These are phyloP conservation scores for Aurelia aurita complex sp. Pacific DNA, from an alignment of 30 jellyfish, hydroid and myxozoan genomes.

Conservation along the genomic window DNA sequence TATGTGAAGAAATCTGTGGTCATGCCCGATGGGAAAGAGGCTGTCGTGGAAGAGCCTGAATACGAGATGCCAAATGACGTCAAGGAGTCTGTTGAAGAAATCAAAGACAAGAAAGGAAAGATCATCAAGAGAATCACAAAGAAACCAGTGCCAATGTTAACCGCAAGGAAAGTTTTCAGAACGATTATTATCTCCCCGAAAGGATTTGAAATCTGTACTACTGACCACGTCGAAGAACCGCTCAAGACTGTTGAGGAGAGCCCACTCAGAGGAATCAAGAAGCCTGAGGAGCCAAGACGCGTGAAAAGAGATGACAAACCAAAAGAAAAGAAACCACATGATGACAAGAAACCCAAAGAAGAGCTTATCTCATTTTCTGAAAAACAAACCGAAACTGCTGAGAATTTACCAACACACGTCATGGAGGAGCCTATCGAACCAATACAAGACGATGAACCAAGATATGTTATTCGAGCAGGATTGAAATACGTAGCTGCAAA, in stretches of 20 bases:
- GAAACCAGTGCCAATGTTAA: conserved; percentile 69
- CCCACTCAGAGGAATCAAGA: background rate
- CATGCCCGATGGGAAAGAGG: conserved; percentile 64
- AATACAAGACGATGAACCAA: conserved; percentile 13
- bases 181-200: conserved; percentile 56
- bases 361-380: background rate
- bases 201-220: conserved; percentile 41
- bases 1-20: conserved; percentile 38
- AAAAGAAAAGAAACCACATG: no score
- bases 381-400: background rate
- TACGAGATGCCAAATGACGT: conserved; percentile 77
- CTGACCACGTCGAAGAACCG: conserved; percentile 60
- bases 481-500: background rate
- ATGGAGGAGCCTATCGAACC: conserved; percentile 24
- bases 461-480: conserved; percentile 50
- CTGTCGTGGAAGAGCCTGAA: conserved; percentile 75
- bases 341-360: background rate
- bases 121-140: conserved; percentile 49
- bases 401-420: background rate
- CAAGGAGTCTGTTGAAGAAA: conserved; percentile 74
- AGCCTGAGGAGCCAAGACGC: background rate
- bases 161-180: conserved; percentile 60
- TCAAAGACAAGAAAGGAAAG: conserved; percentile 60
- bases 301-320: background rate
- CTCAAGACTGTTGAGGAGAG: conserved; percentile 32